Evolutionary conservation across 2,888 invertebrate species (phyloP), one percentile per base, ranked within the genome.

Genomic region (Nomada lathburiana): DNA sequence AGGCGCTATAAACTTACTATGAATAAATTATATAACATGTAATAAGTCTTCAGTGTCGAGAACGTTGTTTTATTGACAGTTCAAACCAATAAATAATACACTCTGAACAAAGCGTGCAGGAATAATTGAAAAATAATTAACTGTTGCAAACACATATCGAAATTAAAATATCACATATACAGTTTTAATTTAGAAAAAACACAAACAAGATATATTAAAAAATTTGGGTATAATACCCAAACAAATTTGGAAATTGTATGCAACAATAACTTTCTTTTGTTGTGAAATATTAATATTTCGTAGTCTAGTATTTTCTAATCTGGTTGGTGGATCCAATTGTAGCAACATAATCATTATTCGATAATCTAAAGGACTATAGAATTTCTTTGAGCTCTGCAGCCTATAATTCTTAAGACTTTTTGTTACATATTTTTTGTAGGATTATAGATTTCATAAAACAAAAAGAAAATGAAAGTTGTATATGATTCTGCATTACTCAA

Each of bases 1-100:
- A 71, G 76, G 64, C 52, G 77, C 62, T 59, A 63, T 59, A 77
- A 81, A 70, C 42, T 74, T 36, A 29, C 60, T 65, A 74, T 59
- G 70, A 63, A 62, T n/a, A 64, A 64, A 18, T 65, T 73, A 70
- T 55, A 26, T 67, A 73, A 73, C 52, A 23, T 20, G n/a, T 18
- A 60, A 62, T 60, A 52, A 68, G 2, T 9, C 57, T 47, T 42
- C 29, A 9, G 23, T 44, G 18, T 0, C 20, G n/a, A 26, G 26
- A 65, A 65, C 10, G 13, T 52, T 57, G 62, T 52, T 70, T 76
- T n/a, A 68, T 64, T 42, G 23, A 0, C 10, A 10, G 68, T 52
- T 42, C n/a, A 10, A 50, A 64, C 16, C 9, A 60, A 47, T 4
- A 10, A 71, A 42, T 26, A 42, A n/a, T 13, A 67, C 10, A 11